These are phyloP conservation scores for Grantiella picta DNA, from an alignment of 2,113 vertebrate genomes.

Conservation along the genomic window DNA sequence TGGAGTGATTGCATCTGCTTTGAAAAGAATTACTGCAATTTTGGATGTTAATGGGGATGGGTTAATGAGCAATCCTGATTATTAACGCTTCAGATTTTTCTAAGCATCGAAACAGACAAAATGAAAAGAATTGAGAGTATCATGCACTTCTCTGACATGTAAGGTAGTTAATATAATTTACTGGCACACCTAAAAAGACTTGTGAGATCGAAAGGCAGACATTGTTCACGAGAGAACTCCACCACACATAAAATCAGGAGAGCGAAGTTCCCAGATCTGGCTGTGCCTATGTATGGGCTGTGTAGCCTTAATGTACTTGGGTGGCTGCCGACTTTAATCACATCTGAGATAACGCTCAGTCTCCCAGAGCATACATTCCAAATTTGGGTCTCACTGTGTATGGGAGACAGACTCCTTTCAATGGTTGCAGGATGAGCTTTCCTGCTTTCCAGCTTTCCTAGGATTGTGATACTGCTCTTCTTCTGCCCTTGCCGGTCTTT, in stretches of 20 bases:
- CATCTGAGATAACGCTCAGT: accelerated
- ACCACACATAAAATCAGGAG: background rate
- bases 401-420: background rate
- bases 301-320: background rate
- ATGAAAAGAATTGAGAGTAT: background rate
- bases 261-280: background rate
- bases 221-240: background rate
- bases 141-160: background rate
- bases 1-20: slow-evolving; percentile 10
- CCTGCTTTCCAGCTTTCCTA: background rate
- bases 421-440: background rate
- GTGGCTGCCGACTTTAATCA: background rate
- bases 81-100: background rate
- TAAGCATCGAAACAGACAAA: background rate
- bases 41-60: background rate
- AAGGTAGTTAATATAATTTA: background rate
- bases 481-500: background rate
- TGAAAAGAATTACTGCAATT: slow-evolving; percentile 20
- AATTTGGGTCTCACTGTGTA: background rate
- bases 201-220: background rate
- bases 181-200: background rate
- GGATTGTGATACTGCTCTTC: accelerated
- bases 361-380: background rate
- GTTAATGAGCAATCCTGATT: slow-evolving; percentile 8
- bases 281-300: accelerated